A percentile compares a stretch with the other conserved stretches of the same genome.
Evolutionary conservation across 2,797 vertebrate genomes (phyloP).

Genomic region (Zalophus californianus): DNA sequence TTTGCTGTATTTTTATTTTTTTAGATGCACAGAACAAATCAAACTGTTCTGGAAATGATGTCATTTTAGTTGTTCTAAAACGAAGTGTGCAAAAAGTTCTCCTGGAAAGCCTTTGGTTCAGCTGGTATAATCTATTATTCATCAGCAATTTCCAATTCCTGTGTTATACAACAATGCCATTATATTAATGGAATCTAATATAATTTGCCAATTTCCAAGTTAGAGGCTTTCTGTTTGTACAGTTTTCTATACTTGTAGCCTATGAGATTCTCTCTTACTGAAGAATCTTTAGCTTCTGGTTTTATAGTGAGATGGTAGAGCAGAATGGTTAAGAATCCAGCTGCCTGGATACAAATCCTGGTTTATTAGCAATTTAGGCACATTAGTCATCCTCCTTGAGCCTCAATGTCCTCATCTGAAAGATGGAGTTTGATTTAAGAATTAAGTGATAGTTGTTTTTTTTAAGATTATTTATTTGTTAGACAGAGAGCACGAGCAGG

Average conservation of each 20-base stretch:
- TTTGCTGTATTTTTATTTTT: not conserved
- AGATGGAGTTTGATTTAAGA: not conserved
- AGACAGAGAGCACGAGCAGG: not conserved
- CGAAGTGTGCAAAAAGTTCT: conserved; percentile 33
- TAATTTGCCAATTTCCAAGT: not conserved
- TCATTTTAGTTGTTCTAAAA: conserved; percentile 46
- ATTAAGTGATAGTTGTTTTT: not conserved
- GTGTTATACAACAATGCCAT: conserved; percentile 52
- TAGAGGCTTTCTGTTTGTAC: not conserved
- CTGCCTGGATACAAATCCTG: not conserved
- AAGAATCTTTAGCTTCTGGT: not conserved
- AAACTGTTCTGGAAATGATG: conserved; percentile 59
- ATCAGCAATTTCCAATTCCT: conserved; percentile 24
- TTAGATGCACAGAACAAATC: not conserved
- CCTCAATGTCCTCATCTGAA: not conserved
- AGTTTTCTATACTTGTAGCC: not conserved
- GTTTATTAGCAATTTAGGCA: not conserved
- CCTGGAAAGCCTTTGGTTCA: conserved; percentile 38
- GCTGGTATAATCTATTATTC: conserved; percentile 51
- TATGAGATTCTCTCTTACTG: not conserved
- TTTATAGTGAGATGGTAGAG: not conserved
- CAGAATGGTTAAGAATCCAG: not conserved
- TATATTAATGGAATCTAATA: conserved; percentile 31
- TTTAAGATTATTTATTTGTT: not conserved
- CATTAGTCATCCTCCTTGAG: not conserved